These are phyloP conservation scores for Bombus turneri DNA, from an alignment of 1,140 invertebrate species.

Conservation along the genomic window DNA sequence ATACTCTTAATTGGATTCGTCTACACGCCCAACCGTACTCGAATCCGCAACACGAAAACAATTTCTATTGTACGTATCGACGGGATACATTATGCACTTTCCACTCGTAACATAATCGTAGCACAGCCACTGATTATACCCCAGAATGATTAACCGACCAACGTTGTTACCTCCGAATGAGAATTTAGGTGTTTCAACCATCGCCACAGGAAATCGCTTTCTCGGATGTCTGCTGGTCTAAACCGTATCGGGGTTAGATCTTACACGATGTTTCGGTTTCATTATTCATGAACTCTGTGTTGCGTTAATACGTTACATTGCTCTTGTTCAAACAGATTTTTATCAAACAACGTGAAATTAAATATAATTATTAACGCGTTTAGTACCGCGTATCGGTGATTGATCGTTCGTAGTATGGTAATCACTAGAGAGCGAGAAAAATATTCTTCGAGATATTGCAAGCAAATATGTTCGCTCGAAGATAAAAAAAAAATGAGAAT, in stretches of 20 bases:
- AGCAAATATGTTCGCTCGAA: too few species aligned
- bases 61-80: slow-evolving; percentile 28
- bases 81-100: slow-evolving; percentile 33
- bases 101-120: slow-evolving; percentile 18
- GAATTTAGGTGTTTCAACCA: slow-evolving; percentile 33
- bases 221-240: not conserved
- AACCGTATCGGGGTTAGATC: not conserved
- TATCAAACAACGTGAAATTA: not conserved
- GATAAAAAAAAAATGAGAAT: not conserved
- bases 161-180: slow-evolving; percentile 18
- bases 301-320: not conserved
- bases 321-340: not conserved
- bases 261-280: not conserved
- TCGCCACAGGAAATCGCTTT: slow-evolving; percentile 18
- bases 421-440: too few species aligned
- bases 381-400: not conserved
- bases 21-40: not conserved
- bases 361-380: not conserved
- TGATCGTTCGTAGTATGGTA: not conserved
- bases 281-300: not conserved
- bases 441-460: too few species aligned
- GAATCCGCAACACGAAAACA: slow-evolving; percentile 27
- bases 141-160: slow-evolving; percentile 57
- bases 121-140: slow-evolving; percentile 51
- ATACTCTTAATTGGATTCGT: slow-evolving; percentile 23